Conservation (phyloP, 1,140 invertebrate species). For the Pantala flavescens region DNA sequence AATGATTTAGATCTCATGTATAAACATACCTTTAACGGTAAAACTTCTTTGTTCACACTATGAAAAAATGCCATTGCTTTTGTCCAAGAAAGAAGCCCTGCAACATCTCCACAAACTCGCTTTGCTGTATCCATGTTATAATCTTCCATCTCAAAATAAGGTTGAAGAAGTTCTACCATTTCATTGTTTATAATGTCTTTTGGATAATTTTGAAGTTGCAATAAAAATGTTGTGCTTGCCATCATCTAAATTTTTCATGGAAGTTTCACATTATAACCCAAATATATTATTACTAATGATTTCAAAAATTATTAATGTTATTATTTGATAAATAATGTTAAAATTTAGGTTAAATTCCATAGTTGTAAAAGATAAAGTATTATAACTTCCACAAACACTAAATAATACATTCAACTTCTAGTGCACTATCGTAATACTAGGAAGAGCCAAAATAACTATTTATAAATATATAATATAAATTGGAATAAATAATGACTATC, state of each 20-base stretch:
- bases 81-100: constrained; percentile 92
- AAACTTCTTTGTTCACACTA: constrained; percentile 91
- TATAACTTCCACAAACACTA: no score
- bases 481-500: no score
- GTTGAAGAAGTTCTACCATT: constrained; percentile 84
- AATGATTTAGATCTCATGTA: neutral
- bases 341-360: no score
- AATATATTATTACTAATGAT: neutral
- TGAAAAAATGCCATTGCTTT: constrained; percentile 95
- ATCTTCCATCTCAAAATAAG: constrained; percentile 89
- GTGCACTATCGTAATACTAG: no score
- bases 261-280: neutral
- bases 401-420: no score
- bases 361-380: no score
- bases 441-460: no score
- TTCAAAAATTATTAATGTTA: constrained; percentile 17
- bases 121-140: constrained; percentile 95
- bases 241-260: constrained; percentile 59
- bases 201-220: constrained; percentile 87
- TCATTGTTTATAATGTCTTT: constrained; percentile 97
- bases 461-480: no score
- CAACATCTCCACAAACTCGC: constrained; percentile 91
- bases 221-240: constrained; percentile 88
- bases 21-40: constrained; percentile 67
- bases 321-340: no score